Evolutionary conservation across 2,113 vertebrate genomes (phyloP).

Genomic region (Sprattus sprattus): DNA sequence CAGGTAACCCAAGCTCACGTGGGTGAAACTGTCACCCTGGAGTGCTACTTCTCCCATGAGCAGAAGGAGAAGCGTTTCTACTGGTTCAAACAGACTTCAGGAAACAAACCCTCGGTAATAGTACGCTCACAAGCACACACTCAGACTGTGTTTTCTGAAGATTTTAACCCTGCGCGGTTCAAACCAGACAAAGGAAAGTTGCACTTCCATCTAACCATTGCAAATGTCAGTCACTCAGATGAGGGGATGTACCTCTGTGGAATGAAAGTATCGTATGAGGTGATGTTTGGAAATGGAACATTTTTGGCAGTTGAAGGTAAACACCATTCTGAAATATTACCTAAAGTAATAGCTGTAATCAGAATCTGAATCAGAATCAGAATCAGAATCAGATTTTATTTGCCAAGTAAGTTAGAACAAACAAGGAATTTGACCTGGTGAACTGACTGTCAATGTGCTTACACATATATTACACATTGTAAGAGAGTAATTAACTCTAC

Average conservation of each 20-base stretch:
- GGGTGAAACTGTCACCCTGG: background rate
- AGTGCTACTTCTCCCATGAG: background rate
- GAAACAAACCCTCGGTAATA: background rate
- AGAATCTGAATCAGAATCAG: too few relatives aligned
- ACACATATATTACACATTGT: too few relatives aligned
- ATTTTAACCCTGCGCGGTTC: background rate
- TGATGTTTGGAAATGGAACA: background rate
- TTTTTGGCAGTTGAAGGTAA: conserved; percentile 11
- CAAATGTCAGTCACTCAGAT: background rate
- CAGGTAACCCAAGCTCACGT: background rate
- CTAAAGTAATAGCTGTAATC: background rate
- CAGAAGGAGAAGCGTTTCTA: background rate
- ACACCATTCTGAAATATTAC: background rate
- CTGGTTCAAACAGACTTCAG: background rate
- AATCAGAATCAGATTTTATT: too few relatives aligned
- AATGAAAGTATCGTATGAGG: background rate
- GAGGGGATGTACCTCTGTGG: conserved; percentile 18
- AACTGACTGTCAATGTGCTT: too few relatives aligned
- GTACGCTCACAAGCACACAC: background rate
- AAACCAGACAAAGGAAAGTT: background rate
- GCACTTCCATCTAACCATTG: background rate
- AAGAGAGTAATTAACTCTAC: too few relatives aligned
- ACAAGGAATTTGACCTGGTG: too few relatives aligned
- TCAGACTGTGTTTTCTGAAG: background rate
- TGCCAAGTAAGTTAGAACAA: too few relatives aligned